phyloP scores from a whole-genome alignment of 2,113 vertebrate species.

The Camelus dromedarius region DNA sequence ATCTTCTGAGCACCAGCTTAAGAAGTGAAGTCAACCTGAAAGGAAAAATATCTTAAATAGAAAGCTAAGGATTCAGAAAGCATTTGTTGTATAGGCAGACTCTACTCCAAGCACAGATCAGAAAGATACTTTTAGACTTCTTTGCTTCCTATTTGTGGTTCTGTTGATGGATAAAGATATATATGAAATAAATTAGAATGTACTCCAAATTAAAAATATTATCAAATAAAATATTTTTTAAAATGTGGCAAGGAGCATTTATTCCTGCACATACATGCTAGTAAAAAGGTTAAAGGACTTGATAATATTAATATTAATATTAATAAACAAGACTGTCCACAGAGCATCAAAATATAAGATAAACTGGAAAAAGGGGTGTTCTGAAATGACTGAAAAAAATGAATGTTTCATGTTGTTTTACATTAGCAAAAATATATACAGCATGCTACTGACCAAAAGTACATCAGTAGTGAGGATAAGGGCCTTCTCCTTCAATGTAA shows the following conservation, averaged over 20 bases:
- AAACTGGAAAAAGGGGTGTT: background rate
- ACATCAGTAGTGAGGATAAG: background rate
- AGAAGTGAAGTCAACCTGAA: conserved; percentile 33
- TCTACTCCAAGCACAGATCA: conserved; percentile 7
- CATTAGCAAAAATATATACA: background rate
- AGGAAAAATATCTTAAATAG: conserved; percentile 26
- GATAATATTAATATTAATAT: background rate
- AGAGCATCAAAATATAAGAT: background rate
- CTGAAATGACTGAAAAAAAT: background rate
- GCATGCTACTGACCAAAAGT: background rate
- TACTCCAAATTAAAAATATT: conserved; percentile 36
- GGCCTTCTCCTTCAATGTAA: background rate
- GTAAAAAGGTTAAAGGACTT: background rate
- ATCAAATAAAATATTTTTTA: conserved; percentile 18
- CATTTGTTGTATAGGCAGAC: conserved; percentile 6
- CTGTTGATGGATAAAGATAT: background rate
- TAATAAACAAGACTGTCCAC: background rate
- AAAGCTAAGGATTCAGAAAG: conserved; percentile 33
- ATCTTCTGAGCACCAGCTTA: conserved; percentile 6
- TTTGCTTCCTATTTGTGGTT: background rate
- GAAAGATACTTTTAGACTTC: conserved; percentile 6
- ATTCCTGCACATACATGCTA: background rate
- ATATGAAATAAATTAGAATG: background rate
- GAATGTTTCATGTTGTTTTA: background rate
- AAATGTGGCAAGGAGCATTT: conserved; percentile 3